These are phyloP conservation scores for Oncorhynchus keta DNA, from an alignment of 2,113 vertebrate species.

Conservation along the genomic window DNA sequence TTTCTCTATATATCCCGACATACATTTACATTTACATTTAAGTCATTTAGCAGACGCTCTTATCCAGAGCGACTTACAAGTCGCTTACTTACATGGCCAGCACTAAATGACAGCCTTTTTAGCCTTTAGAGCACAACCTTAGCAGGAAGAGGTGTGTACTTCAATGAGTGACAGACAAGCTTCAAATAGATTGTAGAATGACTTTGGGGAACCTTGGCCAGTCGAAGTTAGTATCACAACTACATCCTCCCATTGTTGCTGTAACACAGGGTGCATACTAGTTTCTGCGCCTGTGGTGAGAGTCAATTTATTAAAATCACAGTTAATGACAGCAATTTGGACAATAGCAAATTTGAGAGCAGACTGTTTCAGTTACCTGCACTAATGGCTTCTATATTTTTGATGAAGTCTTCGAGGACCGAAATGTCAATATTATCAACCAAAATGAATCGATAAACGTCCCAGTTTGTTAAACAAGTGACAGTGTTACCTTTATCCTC, in stretches of 20 bases:
- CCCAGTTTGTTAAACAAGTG: neutral
- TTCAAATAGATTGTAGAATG: neutral
- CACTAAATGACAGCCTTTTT: neutral
- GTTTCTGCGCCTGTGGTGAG: neutral
- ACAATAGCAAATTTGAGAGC: neutral
- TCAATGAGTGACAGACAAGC: neutral
- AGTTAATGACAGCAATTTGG: neutral
- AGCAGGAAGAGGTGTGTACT: neutral
- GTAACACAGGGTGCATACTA: neutral
- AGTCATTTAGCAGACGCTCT: too few species aligned
- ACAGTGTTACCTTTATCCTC: too few species aligned
- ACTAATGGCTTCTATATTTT: neutral
- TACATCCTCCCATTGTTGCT: neutral
- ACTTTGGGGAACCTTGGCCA: neutral
- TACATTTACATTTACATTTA: too few species aligned
- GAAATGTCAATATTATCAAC: neutral
- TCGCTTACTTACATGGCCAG: too few species aligned
- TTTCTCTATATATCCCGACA: conserved; percentile 7
- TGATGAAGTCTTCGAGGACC: neutral
- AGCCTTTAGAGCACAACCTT: neutral
- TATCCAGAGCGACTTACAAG: too few species aligned
- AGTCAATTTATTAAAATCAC: neutral
- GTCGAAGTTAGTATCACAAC: neutral
- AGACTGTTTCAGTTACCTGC: neutral
- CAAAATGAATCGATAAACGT: neutral